Conservation (phyloP, 2,888 invertebrate species). For the Muschampia plurimacula region DNA sequence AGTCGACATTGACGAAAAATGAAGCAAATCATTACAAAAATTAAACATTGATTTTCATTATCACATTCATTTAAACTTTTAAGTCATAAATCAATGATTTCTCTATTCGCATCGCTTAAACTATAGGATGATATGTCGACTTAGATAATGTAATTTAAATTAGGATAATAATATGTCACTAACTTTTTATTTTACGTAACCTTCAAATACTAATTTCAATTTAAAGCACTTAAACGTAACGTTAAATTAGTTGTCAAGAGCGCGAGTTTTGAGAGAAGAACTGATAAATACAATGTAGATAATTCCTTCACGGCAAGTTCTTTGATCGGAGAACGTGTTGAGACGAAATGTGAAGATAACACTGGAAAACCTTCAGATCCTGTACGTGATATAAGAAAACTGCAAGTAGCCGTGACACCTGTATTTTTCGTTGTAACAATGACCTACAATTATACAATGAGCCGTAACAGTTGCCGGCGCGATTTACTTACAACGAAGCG, state of each 20-base stretch:
- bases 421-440: conserved; percentile 18
- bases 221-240: neutral
- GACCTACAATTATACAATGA: conserved; percentile 39
- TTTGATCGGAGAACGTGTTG: neutral
- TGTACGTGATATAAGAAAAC: conserved; percentile 19
- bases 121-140: neutral
- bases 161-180: neutral
- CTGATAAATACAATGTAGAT: conserved; percentile 1
- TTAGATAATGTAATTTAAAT: neutral
- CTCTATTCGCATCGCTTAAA: neutral
- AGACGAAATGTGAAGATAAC: conserved; percentile 16
- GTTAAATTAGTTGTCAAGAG: conserved; percentile 4
- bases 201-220: conserved; percentile 6
- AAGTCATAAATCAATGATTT: neutral
- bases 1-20: neutral
- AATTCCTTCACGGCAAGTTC: conserved; percentile 17
- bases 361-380: conserved; percentile 34
- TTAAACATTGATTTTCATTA: neutral
- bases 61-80: no score
- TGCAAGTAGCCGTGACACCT: conserved; percentile 31
- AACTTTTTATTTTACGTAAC: neutral
- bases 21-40: neutral
- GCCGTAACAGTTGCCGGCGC: conserved; percentile 9
- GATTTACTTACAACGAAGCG: conserved; percentile 6
- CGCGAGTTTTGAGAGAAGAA: neutral